phyloP scores from a whole-genome alignment of 2,113 vertebrate genomes.

The Ochotona curzoniae region DNA sequence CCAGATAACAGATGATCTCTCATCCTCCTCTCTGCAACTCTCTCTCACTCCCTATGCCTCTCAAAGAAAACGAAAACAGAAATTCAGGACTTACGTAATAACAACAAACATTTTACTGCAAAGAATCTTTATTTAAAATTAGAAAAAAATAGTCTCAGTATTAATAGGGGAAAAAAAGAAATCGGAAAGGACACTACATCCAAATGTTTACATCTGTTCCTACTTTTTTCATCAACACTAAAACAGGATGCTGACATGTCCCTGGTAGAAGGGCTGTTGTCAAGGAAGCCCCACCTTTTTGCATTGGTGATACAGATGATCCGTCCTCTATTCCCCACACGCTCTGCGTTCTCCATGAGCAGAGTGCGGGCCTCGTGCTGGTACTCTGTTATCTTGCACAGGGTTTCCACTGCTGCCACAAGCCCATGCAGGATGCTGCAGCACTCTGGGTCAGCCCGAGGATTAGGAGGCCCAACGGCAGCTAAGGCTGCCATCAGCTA shows the following conservation, averaged over 20 bases:
- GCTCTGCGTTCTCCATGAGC: constrained; percentile 95
- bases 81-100: not conserved
- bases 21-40: too few relatives aligned
- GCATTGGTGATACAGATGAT: constrained; percentile 98
- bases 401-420: constrained; percentile 94
- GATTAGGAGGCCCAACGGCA: constrained; percentile 96
- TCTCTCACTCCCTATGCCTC: too few relatives aligned
- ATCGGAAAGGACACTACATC: not conserved
- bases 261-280: not conserved
- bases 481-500: constrained; percentile 97
- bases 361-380: constrained; percentile 94
- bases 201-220: not conserved
- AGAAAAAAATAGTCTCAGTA: not conserved
- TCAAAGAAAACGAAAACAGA: too few relatives aligned
- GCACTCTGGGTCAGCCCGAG: constrained; percentile 95
- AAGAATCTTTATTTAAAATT: constrained; percentile 28
- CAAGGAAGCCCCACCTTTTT: constrained; percentile 89
- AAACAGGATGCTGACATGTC: not conserved
- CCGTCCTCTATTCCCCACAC: constrained; percentile 95
- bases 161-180: not conserved
- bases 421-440: constrained; percentile 98
- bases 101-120: constrained; percentile 13
- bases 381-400: constrained; percentile 97
- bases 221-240: not conserved
- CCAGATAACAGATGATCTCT: too few relatives aligned